Evolutionary conservation across 2,797 vertebrate species (phyloP), one percentile per base, ranked within the genome.

Genomic region (Ptychadena robeensis): DNA sequence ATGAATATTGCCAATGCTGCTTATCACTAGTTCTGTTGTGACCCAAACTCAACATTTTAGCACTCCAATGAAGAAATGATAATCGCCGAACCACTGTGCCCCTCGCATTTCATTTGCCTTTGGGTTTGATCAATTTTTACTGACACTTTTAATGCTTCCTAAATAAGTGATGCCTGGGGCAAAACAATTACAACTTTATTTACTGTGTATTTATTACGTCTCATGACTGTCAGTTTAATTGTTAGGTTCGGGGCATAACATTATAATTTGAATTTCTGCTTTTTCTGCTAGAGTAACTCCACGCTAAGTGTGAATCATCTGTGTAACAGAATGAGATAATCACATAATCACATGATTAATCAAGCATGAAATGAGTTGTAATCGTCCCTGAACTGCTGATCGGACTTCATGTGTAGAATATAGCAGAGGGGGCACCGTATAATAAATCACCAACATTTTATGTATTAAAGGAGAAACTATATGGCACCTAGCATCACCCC

Each of bases 301-400:
- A 75, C 25, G 61, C 57, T 38, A 37, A 18, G 25, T 22, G 32
- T 11, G 27, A 59, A 12, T 34, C 71, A 59, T 73, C 48, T 73
- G 48, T 34, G 53, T 32, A 59, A 35, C 71, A n/a, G 71, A 73
- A 53, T n/a, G 48, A 73, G 73, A 64, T 75, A 64, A 63, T 63
- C 73, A 63, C 57, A 38, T 75, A 75, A 63, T 63, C 73, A 63
- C 57, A 64, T 63, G 73, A 64, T 63, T 63, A 75, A 63, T 75
- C 57, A 61, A 75, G 57, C 57, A 63, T 63, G 59, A 75, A 75
- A 75, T 75, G n/a, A 75, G 32, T 18, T 63, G 73, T 37, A 75
- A 75, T 75, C 15, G 25, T 75, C 57, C 73, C 57, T 64, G 57
- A 75, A 75, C 73, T 1, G 25, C 73, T 38, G 57, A 63, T 63